phyloP scores from a whole-genome alignment of 2,888 invertebrate species.

The Blastobasis adustella region DNA sequence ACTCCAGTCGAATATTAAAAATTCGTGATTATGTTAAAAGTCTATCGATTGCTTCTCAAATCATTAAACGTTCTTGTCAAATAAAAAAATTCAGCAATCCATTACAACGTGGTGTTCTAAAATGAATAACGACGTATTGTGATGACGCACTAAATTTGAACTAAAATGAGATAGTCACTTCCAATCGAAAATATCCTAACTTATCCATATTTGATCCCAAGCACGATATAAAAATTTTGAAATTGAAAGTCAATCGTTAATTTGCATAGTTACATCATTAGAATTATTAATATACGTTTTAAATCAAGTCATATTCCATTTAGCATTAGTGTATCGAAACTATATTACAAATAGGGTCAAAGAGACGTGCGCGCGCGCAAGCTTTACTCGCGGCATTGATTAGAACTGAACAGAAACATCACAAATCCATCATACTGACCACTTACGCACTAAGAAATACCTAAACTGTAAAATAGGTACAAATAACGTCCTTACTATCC shows the following conservation, averaged over 20 bases:
- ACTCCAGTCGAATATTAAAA: conserved; percentile 48
- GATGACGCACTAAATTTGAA: no score
- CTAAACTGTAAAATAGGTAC: conserved; percentile 70
- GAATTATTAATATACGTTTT: neutral
- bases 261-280: neutral
- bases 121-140: no score
- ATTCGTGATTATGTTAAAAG: conserved; percentile 47
- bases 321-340: conserved; percentile 3
- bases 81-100: neutral
- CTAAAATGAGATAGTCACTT: no score
- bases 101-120: no score
- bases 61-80: conserved; percentile 6
- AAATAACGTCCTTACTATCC: conserved; percentile 72
- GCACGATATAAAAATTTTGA: conserved; percentile 57
- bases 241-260: conserved; percentile 23
- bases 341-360: neutral
- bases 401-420: conserved; percentile 28
- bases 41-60: conserved; percentile 28
- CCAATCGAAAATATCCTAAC: conserved; percentile 41
- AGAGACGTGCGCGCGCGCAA: conserved; percentile 35
- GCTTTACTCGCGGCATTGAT: conserved; percentile 31
- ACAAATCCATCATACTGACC: conserved; percentile 57
- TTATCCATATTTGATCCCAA: conserved; percentile 70
- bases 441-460: conserved; percentile 69
- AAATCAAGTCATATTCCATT: conserved; percentile 4